phyloP scores from a whole-genome alignment of 2,888 invertebrate species.

The Eremobia ochroleuca region DNA sequence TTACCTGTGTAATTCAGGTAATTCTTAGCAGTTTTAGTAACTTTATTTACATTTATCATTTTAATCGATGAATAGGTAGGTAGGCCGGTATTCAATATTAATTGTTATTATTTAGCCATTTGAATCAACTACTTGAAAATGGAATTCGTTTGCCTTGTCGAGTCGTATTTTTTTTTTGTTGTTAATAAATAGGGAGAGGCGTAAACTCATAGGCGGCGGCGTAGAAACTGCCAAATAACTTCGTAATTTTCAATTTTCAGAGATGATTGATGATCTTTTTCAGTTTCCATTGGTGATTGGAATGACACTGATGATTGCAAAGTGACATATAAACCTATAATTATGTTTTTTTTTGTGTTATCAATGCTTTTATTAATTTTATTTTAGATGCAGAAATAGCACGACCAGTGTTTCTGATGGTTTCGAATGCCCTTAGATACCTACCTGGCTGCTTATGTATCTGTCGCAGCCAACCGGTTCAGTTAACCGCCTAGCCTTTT shows the following conservation, averaged over 20 bases:
- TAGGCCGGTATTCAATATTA: background rate
- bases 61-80: background rate
- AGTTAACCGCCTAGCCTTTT: too few relatives aligned
- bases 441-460: background rate
- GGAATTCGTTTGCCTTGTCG: background rate
- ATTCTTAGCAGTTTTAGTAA: background rate
- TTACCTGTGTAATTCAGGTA: conserved; percentile 6
- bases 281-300: background rate
- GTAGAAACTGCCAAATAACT: conserved; percentile 12
- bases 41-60: background rate
- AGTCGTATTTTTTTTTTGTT: background rate
- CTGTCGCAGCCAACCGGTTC: too few relatives aligned
- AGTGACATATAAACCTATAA: background rate
- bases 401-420: background rate
- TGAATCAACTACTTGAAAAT: background rate
- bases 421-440: background rate
- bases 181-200: background rate
- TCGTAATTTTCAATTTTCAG: conserved; percentile 1
- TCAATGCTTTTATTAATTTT: background rate
- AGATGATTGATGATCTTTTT: background rate
- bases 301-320: conserved; percentile 13
- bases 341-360: background rate
- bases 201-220: too few relatives aligned
- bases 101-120: background rate
- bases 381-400: background rate